A percentile compares a stretch with the other conserved stretches of the same genome.
Conservation (phyloP, 2,113 vertebrate genomes). For the Sapayoa aenigma region DNA sequence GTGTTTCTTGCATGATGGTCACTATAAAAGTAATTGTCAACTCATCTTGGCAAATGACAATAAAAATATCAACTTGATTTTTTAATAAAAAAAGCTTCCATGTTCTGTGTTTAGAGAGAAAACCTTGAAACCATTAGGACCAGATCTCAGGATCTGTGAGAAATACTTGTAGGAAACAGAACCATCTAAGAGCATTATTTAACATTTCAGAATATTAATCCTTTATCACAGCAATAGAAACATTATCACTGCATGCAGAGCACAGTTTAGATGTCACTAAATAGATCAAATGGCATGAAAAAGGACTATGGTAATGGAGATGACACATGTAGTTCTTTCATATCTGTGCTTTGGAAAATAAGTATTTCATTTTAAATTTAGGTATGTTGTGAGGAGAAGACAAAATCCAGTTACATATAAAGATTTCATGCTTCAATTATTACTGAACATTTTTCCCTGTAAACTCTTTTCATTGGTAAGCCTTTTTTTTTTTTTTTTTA, state of each 20-base stretch:
- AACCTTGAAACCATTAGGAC: background rate
- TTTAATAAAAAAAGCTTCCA: background rate
- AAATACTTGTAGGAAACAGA: background rate
- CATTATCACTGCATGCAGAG: background rate
- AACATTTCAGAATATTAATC: background rate
- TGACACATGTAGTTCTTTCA: background rate
- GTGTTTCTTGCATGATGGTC: background rate
- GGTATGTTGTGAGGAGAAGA: background rate
- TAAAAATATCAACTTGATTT: background rate
- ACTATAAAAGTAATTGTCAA: background rate
- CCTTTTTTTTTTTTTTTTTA: background rate
- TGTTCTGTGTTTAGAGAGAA: background rate
- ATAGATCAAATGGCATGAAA: background rate
- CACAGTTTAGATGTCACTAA: background rate
- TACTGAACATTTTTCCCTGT: background rate
- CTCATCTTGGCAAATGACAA: background rate
- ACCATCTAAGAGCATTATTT: background rate
- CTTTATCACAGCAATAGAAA: rapidly evolving
- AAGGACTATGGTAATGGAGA: background rate
- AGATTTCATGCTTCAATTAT: background rate
- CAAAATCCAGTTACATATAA: background rate
- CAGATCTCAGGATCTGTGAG: background rate
- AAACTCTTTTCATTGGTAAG: background rate
- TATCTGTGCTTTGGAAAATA: background rate
- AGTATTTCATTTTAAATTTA: background rate